phyloP scores from a whole-genome alignment of 2,797 vertebrate genomes.

The Microchirus variegatus region DNA sequence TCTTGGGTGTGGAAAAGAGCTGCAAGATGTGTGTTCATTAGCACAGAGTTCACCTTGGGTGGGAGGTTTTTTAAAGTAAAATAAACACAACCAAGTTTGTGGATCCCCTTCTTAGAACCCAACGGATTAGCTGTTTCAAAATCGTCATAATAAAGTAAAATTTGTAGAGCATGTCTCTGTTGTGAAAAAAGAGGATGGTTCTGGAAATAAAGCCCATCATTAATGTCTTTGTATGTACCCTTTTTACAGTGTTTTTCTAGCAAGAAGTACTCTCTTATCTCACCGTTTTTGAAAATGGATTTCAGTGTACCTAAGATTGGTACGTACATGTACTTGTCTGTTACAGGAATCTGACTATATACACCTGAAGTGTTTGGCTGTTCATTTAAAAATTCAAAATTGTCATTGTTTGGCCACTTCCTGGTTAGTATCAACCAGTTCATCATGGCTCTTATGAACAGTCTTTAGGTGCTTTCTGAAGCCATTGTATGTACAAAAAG shows the following conservation, averaged over 20 bases:
- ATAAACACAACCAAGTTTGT: slow-evolving; percentile 15
- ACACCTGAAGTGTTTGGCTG: not conserved
- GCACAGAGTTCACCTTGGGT: not conserved
- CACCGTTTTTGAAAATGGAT: slow-evolving; percentile 17
- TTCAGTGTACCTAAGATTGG: slow-evolving; percentile 5
- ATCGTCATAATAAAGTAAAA: slow-evolving; percentile 3
- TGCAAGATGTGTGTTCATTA: slow-evolving; percentile 14
- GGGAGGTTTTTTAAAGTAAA: slow-evolving; percentile 10
- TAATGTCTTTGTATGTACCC: not conserved
- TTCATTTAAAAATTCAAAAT: no score
- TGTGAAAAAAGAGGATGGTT: slow-evolving; percentile 3
- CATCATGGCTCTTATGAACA: not conserved
- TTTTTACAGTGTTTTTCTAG: slow-evolving; percentile 7
- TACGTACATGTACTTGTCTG: slow-evolving; percentile 19
- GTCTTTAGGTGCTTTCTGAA: not conserved
- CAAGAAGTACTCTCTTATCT: slow-evolving; percentile 11
- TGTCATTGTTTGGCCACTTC: no score
- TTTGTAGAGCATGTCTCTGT: slow-evolving; percentile 1
- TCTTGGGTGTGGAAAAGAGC: slow-evolving; percentile 5
- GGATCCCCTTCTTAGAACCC: slow-evolving; percentile 5
- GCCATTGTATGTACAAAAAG: slow-evolving; percentile 17
- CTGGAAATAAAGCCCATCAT: not conserved
- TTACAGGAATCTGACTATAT: slow-evolving; percentile 10
- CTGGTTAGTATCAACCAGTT: not conserved
- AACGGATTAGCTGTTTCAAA: not conserved